These are phyloP conservation scores for Ormia ochracea DNA, from an alignment of 2,888 invertebrate genomes.

Conservation along the genomic window DNA sequence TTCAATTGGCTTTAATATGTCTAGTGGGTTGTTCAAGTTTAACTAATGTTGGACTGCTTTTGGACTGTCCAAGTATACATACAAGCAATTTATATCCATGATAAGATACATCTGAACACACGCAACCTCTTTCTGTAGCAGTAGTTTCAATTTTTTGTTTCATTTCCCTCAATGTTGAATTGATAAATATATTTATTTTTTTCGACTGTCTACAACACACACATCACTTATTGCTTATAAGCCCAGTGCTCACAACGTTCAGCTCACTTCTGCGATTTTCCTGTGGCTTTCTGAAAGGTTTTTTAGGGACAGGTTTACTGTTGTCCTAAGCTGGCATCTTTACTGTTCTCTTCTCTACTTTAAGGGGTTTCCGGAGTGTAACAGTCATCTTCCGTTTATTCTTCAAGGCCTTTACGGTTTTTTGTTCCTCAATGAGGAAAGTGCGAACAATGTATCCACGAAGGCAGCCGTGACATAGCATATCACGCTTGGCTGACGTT, in stretches of 20 bases:
- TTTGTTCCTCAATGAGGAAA: constrained; percentile 99
- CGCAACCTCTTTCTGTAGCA: too few relatives aligned
- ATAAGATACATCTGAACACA: too few relatives aligned
- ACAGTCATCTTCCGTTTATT: constrained; percentile 83
- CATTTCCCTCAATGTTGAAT: constrained; percentile 34
- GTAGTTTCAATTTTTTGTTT: too few relatives aligned
- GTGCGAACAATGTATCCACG: constrained; percentile 98
- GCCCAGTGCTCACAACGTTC: background rate
- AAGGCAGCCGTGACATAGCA: constrained; percentile 96
- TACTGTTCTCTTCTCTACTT: constrained; percentile 69
- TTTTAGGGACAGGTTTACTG: constrained; percentile 71
- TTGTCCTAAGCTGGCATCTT: constrained; percentile 67
- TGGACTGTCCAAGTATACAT: too few relatives aligned
- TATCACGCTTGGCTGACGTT: constrained; percentile 97
- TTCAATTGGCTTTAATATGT: too few relatives aligned
- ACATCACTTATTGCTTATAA: constrained; percentile 48
- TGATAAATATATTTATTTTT: constrained; percentile 27
- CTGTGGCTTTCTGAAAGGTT: constrained; percentile 69
- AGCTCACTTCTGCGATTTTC: constrained; percentile 74
- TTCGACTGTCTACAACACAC: too few relatives aligned
- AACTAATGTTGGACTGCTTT: too few relatives aligned
- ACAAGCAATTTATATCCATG: too few relatives aligned
- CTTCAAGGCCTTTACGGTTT: constrained; percentile 97
- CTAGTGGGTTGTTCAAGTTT: too few relatives aligned
- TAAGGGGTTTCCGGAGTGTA: constrained; percentile 70